These are phyloP conservation scores for Nannoperca obscura DNA, from an alignment of 2,797 vertebrate species.

Conservation along the genomic window DNA sequence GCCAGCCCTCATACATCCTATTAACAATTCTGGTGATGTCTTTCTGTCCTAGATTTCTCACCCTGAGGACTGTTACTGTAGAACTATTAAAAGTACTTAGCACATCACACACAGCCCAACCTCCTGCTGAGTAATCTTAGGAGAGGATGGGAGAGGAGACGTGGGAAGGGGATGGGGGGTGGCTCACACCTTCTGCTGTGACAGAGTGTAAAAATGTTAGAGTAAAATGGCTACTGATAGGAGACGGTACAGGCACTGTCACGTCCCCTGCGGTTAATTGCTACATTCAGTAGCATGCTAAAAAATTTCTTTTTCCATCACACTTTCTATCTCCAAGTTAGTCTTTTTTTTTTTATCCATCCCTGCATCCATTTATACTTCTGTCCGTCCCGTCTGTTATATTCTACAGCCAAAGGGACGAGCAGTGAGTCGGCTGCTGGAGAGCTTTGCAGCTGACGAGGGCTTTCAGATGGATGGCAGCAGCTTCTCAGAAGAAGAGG, in stretches of 20 bases:
- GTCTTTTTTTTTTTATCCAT: slow-evolving; percentile 33
- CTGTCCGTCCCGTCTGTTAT: slow-evolving; percentile 41
- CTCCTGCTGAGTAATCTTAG: slow-evolving; percentile 66
- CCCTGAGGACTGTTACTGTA: slow-evolving; percentile 48
- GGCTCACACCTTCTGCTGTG: slow-evolving; percentile 71
- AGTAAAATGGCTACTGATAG: slow-evolving; percentile 46
- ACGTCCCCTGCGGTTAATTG: slow-evolving; percentile 43
- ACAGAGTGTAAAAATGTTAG: slow-evolving; percentile 47
- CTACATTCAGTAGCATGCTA: slow-evolving; percentile 48
- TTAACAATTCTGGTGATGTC: slow-evolving; percentile 26
- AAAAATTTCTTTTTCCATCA: slow-evolving; percentile 50
- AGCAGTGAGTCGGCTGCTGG: slow-evolving; percentile 95
- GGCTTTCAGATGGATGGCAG: slow-evolving; percentile 96
- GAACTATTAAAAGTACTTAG: slow-evolving; percentile 67
- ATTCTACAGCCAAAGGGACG: slow-evolving; percentile 88
- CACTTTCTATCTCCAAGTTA: slow-evolving; percentile 24
- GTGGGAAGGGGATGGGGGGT: slow-evolving; percentile 34
- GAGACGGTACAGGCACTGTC: slow-evolving; percentile 35
- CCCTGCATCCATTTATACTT: slow-evolving; percentile 33
- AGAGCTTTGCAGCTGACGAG: slow-evolving; percentile 96
- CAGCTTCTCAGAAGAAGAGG: slow-evolving; percentile 98
- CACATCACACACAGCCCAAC: slow-evolving; percentile 57
- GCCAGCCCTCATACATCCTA: not conserved
- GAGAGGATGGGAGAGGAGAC: slow-evolving; percentile 39
- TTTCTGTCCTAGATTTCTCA: slow-evolving; percentile 52